Base-by-base conservation (phyloP, 2,888 invertebrate genomes). In the Hydraecia micacea region DNA sequence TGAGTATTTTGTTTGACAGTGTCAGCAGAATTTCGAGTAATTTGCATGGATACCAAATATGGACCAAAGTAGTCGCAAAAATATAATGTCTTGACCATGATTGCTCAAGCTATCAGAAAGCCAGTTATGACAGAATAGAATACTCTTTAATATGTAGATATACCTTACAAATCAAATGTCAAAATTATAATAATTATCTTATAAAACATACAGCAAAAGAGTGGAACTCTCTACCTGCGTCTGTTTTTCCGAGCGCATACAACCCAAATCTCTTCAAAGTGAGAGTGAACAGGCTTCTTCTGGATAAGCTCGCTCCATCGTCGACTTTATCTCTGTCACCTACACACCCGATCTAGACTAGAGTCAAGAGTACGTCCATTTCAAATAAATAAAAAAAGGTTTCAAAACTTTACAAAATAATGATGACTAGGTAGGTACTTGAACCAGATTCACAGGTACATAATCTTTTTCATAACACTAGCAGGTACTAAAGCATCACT, bases 401-500 rank as follows among this genome's bases (percentile, higher is more conserved):
- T 68, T 18, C 6, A 69, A 78, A 52, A 11, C 7, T n/a, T 77
- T 62, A 18, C 49, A 68, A 25, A 63, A 79, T 13, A 28, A 66
- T 28, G 2, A 60, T 36, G 28, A 71, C 58, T 36, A 70, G 3
- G 25, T 36, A 70, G 3, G 25, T 32, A 52, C n/a, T 25, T 42
- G 58, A 62, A 68, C 42, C 60, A 62, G n/a, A 32, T 46, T 67
- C n/a, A 21, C 28, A 55, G 28, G 18, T 68, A 72, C 39, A 60
- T 67, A 72, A 69, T 36, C 18, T 21, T 73, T 67, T 75, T 73
- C 63, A 71, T 42, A 72, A 85, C 36, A 74, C 49, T n/a, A 28
- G 32, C 67, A 58, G 52, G 67, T 75, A 68, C 52, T 63, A 21
- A 65, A 46, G 46, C 72, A 75, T 83, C 68, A 80, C n/a, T 70